phyloP scores from a whole-genome alignment of 2,797 vertebrate species.

The Gallirallus australis region DNA sequence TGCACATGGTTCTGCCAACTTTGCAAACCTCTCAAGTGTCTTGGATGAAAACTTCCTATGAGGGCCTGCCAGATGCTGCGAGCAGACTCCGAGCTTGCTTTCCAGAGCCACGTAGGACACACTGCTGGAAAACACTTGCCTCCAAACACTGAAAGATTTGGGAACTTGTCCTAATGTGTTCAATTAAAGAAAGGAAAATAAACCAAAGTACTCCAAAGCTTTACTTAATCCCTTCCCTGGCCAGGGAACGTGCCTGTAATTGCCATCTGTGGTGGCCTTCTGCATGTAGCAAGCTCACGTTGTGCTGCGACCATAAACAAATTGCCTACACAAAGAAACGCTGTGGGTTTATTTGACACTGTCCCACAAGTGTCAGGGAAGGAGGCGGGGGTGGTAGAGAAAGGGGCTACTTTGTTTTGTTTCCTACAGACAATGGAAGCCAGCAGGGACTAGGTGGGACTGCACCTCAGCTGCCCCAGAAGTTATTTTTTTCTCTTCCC shows the following conservation, averaged over 20 bases:
- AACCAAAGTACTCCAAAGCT: not conserved
- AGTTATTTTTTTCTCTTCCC: not conserved
- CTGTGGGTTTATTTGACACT: not conserved
- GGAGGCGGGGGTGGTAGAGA: not conserved
- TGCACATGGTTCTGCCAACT: not conserved
- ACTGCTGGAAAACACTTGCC: not conserved
- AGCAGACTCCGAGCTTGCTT: not conserved
- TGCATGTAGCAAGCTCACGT: not conserved
- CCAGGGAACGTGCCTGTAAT: not conserved
- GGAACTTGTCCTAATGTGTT: not conserved
- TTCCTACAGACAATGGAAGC: slow-evolving; percentile 39
- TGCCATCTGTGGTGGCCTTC: slow-evolving; percentile 11
- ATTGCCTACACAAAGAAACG: not conserved
- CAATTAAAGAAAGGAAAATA: slow-evolving; percentile 1
- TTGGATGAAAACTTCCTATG: not conserved
- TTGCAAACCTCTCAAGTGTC: not conserved
- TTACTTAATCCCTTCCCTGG: slow-evolving; percentile 1
- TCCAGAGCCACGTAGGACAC: not conserved
- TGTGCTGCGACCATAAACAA: not conserved
- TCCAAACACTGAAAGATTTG: not conserved
- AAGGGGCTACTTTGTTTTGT: slow-evolving; percentile 8
- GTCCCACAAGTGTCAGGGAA: not conserved
- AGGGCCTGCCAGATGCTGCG: not conserved
- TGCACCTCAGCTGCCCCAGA: slow-evolving; percentile 19
- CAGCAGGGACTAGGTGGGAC: slow-evolving; percentile 30